Evolutionary conservation across 1,140 invertebrate genomes (phyloP).

Genomic region (Caenorhabditis briggsae): DNA sequence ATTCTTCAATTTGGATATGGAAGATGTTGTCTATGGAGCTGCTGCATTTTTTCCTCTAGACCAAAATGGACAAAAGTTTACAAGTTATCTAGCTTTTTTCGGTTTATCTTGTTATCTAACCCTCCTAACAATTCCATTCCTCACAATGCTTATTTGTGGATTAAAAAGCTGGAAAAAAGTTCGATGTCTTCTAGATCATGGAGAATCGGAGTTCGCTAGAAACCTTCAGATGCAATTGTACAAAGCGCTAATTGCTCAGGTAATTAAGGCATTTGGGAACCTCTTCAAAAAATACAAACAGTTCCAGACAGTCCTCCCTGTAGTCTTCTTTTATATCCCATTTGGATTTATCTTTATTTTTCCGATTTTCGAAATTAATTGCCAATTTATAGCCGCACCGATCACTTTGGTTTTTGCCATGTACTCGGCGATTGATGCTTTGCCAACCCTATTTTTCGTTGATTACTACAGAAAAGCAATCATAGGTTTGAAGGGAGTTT

Average conservation of each 20-base stretch:
- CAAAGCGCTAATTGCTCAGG: not conserved
- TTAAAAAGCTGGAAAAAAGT: not conserved
- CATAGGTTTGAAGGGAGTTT: not conserved
- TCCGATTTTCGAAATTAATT: slow-evolving; percentile 14
- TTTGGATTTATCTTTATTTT: slow-evolving; percentile 1
- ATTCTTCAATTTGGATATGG: not conserved
- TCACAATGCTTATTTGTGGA: not conserved
- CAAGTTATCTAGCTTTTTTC: not conserved
- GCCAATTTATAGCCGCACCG: not conserved
- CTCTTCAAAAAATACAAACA: not conserved
- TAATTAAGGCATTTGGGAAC: not conserved
- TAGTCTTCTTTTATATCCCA: slow-evolving; percentile 5
- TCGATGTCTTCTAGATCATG: not conserved
- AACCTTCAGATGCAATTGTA: slow-evolving; percentile 37
- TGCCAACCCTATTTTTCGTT: not conserved
- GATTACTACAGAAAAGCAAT: not conserved
- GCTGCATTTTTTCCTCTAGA: slow-evolving; percentile 11
- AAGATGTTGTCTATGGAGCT: not conserved
- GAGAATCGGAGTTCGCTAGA: slow-evolving; percentile 8
- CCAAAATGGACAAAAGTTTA: not conserved
- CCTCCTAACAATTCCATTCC: slow-evolving; percentile 8
- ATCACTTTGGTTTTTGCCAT: not conserved
- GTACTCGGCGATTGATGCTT: not conserved
- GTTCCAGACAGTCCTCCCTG: not conserved
- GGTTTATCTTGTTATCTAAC: not conserved